Base-by-base conservation (phyloP, 2,888 invertebrate genomes). In the Agonopterix arenella region DNA sequence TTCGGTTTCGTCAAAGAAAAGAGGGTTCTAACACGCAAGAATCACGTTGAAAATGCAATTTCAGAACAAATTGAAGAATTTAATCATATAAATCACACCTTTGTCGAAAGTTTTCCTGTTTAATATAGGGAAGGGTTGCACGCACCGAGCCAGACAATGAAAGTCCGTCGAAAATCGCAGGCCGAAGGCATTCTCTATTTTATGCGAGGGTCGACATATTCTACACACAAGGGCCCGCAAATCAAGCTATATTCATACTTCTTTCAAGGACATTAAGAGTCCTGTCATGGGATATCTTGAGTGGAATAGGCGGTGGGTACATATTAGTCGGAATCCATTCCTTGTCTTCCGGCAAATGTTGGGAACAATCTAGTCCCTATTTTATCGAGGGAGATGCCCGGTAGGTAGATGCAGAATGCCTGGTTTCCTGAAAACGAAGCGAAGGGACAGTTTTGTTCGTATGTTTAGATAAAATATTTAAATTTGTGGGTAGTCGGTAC, bases 291-390 rank as follows among this genome's bases (percentile, higher is more conserved):
- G 28, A 28, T 28, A 28, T 7, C 5, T 28, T 28, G 28, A 28
- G 28, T 28, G 28, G 28, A 28, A 28, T 28, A 28, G 53, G 62
- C 69, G 70, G 70, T 75, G 79, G 82, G 78, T 73, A 71, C 64
- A 62, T 74, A 76, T 83, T 80, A 82, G 81, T 83, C 79, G 69
- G 76, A 82, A 82, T 84, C 80, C 80, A 83, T 84, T 84, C 74
- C 59, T 62, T 68, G 70, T 77, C 75, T 81, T 83, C 80, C 79
- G 73, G 72, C 67, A 62, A 78, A 76, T 78, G 79, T 78, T 78
- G 72, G 72, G 70, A 82, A 79, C 81, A 83, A 83, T 84, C 76
- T 72, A 79, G 72, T 73, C 70, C 63, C 68, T 64, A 68, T 77
- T 82, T 82, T 76, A 81, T 76, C 68, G 73, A 70, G 72, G 66